Evolutionary conservation across 2,797 vertebrate genomes (phyloP).

Genomic region (Chloroceryle amazona): DNA sequence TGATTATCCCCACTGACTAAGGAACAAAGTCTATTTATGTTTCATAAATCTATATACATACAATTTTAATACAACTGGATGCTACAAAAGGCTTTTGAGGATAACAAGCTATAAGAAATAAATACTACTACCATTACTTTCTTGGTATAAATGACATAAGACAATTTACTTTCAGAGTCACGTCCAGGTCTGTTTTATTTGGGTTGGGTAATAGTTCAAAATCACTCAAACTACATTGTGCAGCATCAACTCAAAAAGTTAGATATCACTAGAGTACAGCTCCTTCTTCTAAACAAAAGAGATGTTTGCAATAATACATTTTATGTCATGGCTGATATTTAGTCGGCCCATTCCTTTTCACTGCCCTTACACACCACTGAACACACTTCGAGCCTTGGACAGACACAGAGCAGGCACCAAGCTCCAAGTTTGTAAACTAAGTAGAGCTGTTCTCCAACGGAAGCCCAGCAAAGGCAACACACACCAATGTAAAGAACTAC

Average conservation of each 20-base stretch:
- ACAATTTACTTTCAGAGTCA: background rate
- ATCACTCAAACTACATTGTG: background rate
- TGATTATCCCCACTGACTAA: background rate
- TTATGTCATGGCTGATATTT: background rate
- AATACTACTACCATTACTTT: background rate
- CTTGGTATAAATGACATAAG: background rate
- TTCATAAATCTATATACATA: background rate
- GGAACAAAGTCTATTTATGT: background rate
- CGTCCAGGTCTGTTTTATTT: background rate
- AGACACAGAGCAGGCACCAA: background rate
- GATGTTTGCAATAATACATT: background rate
- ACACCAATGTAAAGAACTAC: background rate
- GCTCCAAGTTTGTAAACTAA: background rate
- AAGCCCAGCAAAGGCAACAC: background rate
- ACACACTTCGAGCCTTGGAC: background rate
- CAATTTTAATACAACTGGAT: background rate
- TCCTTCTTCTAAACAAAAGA: background rate
- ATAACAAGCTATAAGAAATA: background rate
- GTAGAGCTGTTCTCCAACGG: background rate
- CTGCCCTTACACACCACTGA: background rate
- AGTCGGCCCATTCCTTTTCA: background rate
- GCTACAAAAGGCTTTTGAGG: background rate
- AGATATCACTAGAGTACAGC: background rate
- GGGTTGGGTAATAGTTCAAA: background rate
- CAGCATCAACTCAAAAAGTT: background rate